Evolutionary conservation across 2,797 vertebrate genomes (phyloP).

Genomic region (Tenualosa ilisha): DNA sequence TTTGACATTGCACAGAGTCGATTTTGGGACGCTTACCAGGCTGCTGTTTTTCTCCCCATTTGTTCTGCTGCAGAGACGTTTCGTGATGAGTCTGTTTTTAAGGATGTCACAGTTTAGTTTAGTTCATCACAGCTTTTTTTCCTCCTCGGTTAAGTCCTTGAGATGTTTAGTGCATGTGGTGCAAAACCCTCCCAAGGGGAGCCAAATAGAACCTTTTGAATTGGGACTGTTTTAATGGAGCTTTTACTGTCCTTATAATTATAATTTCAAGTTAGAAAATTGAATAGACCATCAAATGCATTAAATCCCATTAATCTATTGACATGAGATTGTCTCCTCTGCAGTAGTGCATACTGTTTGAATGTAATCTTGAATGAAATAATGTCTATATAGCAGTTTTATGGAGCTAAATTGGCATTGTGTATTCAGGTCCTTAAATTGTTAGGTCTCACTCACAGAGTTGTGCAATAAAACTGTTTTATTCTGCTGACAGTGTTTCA

Average conservation of each 20-base stretch:
- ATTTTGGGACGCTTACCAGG: not conserved
- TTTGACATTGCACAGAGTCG: constrained; percentile 11
- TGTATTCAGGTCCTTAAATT: not conserved
- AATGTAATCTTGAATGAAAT: not conserved
- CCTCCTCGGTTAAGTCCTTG: not conserved
- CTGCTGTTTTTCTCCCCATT: not conserved
- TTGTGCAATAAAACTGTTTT: not conserved
- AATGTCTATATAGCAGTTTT: not conserved
- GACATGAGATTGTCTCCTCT: not conserved
- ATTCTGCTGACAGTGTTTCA: not conserved
- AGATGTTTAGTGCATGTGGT: not conserved
- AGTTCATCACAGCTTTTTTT: not conserved
- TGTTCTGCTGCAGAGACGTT: not conserved
- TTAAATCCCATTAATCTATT: not conserved
- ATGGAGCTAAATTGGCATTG: not conserved
- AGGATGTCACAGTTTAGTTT: not conserved
- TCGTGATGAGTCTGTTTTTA: not conserved
- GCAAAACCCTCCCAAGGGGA: not conserved
- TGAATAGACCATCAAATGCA: not conserved
- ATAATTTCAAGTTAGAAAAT: not conserved
- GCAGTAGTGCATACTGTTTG: not conserved
- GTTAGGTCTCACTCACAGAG: not conserved
- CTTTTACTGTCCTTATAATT: not conserved
- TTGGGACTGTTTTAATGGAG: not conserved
- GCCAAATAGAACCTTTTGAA: not conserved